Evolutionary conservation across 1,140 invertebrate species (phyloP).

Genomic region (Metopolophium dirhodum): DNA sequence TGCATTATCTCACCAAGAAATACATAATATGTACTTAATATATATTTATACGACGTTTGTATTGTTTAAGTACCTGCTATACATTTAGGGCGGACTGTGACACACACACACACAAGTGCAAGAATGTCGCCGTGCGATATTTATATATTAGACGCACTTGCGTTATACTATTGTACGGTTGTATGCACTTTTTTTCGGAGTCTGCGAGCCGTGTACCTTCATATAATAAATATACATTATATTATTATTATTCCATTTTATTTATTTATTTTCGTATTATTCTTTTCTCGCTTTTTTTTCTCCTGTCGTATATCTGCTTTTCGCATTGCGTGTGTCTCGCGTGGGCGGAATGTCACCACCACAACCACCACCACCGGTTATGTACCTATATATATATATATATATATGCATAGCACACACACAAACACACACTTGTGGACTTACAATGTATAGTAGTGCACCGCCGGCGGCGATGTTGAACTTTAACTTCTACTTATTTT

Average conservation of each 20-base stretch:
- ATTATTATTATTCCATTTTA: not conserved
- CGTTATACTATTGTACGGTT: not conserved
- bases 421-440: not conserved
- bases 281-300: constrained; percentile 11
- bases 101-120: not conserved
- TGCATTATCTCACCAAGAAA: not conserved
- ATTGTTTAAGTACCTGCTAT: not conserved
- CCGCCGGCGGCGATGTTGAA: constrained; percentile 15
- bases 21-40: not conserved
- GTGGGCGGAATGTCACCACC: constrained; percentile 33
- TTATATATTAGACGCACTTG: not conserved
- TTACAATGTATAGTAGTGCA: constrained; percentile 9
- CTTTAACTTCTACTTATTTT: constrained; percentile 9
- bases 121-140: not conserved
- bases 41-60: not conserved
- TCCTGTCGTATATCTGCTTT: not conserved
- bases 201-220: not conserved
- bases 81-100: not conserved
- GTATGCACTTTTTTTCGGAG: not conserved
- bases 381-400: not conserved
- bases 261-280: not conserved
- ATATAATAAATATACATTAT: not conserved
- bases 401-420: not conserved
- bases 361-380: not conserved
- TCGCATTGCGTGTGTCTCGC: not conserved